phyloP scores from a whole-genome alignment of 23 tunicate species.

The Styela plicata region DNA sequence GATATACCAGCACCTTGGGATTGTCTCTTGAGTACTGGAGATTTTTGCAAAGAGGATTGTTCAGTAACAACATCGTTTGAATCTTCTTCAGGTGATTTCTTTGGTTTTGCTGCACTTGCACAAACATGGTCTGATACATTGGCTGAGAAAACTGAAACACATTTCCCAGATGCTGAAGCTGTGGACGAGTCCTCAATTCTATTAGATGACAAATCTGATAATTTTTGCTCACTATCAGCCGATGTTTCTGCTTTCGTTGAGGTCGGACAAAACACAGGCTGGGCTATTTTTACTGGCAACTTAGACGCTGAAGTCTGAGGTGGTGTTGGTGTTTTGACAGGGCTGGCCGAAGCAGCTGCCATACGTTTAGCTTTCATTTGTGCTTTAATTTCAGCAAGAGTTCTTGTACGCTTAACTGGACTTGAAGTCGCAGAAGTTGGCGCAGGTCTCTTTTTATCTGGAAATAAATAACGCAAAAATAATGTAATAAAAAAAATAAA shows the following conservation, averaged over 20 bases:
- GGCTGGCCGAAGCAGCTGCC: slow-evolving; percentile 42
- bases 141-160: neutral
- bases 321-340: neutral
- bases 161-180: neutral
- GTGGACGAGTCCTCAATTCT: neutral
- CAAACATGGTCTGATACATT: neutral
- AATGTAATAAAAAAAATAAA: too few species aligned
- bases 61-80: neutral
- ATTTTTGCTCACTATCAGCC: neutral
- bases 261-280: neutral
- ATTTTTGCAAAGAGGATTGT: neutral
- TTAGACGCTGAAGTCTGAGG: neutral
- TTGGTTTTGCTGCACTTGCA: too few species aligned
- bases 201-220: neutral
- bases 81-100: neutral
- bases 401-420: slow-evolving; percentile 56
- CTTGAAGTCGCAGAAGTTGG: slow-evolving; percentile 27
- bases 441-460: slow-evolving; percentile 1
- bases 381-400: slow-evolving; percentile 91
- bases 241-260: neutral
- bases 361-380: slow-evolving; percentile 81
- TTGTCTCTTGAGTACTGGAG: neutral
- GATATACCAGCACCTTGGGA: neutral
- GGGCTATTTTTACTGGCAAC: neutral
- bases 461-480: too few species aligned